Conservation (phyloP, 2,888 invertebrate genomes). For the Agrilus mali region DNA sequence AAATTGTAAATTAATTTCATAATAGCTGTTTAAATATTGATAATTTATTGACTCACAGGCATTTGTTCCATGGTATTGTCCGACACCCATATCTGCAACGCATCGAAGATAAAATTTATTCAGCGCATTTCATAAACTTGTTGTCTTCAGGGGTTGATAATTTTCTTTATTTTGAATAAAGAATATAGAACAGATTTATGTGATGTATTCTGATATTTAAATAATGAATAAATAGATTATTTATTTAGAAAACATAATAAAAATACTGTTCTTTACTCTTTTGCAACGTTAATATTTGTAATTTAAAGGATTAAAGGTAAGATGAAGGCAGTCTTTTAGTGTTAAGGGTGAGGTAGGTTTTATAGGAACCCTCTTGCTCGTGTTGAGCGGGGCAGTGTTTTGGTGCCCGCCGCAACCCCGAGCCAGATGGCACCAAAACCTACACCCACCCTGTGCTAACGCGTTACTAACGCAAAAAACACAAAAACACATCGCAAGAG, state of each 20-base stretch:
- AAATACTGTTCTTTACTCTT: too few relatives aligned
- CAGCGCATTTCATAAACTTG: background rate
- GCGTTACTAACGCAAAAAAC: conserved; percentile 31
- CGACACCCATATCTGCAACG: conserved; percentile 65
- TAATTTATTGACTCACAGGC: conserved; percentile 56
- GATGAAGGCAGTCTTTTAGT: background rate
- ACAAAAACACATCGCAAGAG: conserved; percentile 36
- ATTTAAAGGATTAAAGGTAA: too few relatives aligned
- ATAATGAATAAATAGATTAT: too few relatives aligned
- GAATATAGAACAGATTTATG: too few relatives aligned
- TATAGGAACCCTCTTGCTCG: conserved; percentile 37
- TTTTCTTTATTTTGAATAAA: too few relatives aligned
- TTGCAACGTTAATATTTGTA: too few relatives aligned
- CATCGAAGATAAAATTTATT: background rate
- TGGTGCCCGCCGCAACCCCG: conserved; percentile 37
- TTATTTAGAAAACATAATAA: too few relatives aligned
- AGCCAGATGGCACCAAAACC: conserved; percentile 47
- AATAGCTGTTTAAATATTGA: background rate
- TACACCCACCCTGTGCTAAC: conserved; percentile 32
- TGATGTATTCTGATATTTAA: too few relatives aligned
- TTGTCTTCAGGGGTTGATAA: too few relatives aligned
- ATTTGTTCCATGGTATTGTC: conserved; percentile 57
- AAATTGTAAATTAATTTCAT: background rate
- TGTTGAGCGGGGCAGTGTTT: conserved; percentile 37
- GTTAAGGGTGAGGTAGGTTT: conserved; percentile 21